Base-by-base conservation (phyloP, 2,797 vertebrate species). In the Holocentrus rufus region DNA sequence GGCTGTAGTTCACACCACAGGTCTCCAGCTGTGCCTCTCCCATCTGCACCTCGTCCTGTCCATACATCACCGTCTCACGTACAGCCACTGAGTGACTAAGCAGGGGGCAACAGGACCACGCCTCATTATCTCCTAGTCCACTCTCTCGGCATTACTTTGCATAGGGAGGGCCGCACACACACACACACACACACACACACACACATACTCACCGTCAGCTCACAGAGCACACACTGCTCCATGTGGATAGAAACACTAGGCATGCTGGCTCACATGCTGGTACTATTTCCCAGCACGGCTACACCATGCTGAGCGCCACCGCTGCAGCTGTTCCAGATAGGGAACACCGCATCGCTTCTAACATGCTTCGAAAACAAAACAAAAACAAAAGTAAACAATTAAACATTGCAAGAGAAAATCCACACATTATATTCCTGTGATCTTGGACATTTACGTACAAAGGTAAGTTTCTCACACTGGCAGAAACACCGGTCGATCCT, bases 121-220 rank as follows among this genome's bases (percentile, higher is more conserved):
- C 79, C 76, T 90, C 85, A 90, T 90, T 90, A 87, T 88, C 71
- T 77, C 62, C 78, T 68, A 62, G 82, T 86, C 73, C 54, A 72
- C 63, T 80, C 61, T 74, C 63, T 77, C 58, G 57, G 62, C 22
- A 58, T 68, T 77, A 27, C 72, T 65, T 42, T 66, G 57, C 69
- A 85, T 73, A 67, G 76, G 74, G 73, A 76, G 67, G 77, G 65
- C 82, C 59, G 65, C 50, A 31, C 31, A 34, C 31, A 34, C 31
- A 64, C 39, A 49, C 30, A 42, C 70, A 65, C 63, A 70, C 77
- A 55, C 66, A n/a, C 77, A 74, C 77, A n/a, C 61, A 79, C 59
- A 81, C 62, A 79, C 74, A 77, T 69, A 75, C 74, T 67, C 66
- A 80, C 81, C 61, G 61, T 68, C 75, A 42, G 20, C 27, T 9